phyloP scores from a whole-genome alignment of 2,888 invertebrate species.

The Stictocephala bisonia region DNA sequence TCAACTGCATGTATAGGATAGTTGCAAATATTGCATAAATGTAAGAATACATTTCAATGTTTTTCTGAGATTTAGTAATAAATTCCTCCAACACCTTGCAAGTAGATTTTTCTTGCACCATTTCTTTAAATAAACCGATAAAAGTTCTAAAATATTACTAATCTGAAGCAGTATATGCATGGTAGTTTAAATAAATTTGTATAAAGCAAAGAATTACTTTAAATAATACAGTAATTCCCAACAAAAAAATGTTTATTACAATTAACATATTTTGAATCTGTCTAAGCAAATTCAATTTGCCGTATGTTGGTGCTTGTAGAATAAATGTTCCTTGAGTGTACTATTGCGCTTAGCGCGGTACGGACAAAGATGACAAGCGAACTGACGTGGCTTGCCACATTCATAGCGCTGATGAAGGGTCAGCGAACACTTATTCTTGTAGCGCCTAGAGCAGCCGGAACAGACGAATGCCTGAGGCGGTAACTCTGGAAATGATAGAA shows the following conservation, averaged over 20 bases:
- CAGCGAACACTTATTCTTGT: slow-evolving; percentile 49
- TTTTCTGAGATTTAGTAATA: too few species aligned
- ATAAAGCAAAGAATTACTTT: too few species aligned
- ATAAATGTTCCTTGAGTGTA: slow-evolving; percentile 45
- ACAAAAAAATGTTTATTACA: not conserved
- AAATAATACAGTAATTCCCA: too few species aligned
- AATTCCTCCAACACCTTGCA: too few species aligned
- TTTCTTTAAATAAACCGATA: too few species aligned
- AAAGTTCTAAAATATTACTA: too few species aligned
- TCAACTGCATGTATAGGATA: too few species aligned
- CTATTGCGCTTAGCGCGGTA: slow-evolving; percentile 49
- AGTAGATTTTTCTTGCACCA: too few species aligned
- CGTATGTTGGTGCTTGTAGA: slow-evolving; percentile 31
- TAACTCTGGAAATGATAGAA: not conserved
- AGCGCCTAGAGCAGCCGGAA: slow-evolving; percentile 13
- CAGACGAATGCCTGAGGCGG: not conserved
- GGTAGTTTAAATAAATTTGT: too few species aligned
- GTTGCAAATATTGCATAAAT: too few species aligned
- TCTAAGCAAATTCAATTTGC: not conserved
- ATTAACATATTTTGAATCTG: not conserved
- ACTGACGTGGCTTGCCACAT: slow-evolving; percentile 44
- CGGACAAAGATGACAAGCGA: slow-evolving; percentile 49
- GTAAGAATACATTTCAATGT: too few species aligned
- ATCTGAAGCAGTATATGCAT: too few species aligned
- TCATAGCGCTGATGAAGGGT: slow-evolving; percentile 43